Evolutionary conservation across 2,888 invertebrate genomes (phyloP), one percentile per base, ranked within the genome.

Genomic region (Pristionchus maxplancki): DNA sequence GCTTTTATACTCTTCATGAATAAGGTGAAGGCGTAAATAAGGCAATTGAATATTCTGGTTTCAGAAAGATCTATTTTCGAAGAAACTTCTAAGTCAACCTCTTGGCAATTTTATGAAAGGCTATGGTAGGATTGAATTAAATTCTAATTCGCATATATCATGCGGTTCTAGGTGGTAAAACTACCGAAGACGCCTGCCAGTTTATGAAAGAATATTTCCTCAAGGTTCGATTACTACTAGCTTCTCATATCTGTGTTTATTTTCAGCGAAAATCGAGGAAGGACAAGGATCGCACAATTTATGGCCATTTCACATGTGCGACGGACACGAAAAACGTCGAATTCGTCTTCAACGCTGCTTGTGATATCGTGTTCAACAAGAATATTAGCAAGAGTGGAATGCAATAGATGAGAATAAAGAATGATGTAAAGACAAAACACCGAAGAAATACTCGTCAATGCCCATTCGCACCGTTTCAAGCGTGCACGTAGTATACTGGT

Each of bases 1-100:
- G 88, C 89, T n/a, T 90, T 91, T 88, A 90, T 91, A 88, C 88
- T 91, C 8, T 90, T 91, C 64, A 88, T 91, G 44, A 91, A 91
- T 89, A 91, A 91, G 62, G 85, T 64, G 1, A 34, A 15, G 11
- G 9, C 6, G 17, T 37, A 15, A 17, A 13, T 15, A 8, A 71
- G 13, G 9, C 4, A 31, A 34, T 17, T 20, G 2, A 31, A 34
- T 20, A n/a, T 1, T 34, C 15, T 15, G 11, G 13, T 62, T 62
- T 1, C 85, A 85, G 85, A 64, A 48, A 31, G 91, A 91, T 85
- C 53, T 91, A n/a, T 88, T 91, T 34, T 78, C 50, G 28, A 86
- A 89, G 44, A 91, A 91, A 67, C 78, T 90, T 4, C 28, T 44
- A 4, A 86, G 15, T 9, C 11, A 88, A 31, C 44, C 67, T 17